A percentile compares a stretch with the other conserved stretches of the same genome.
These are phyloP conservation scores for Ageneiosus marmoratus DNA, from an alignment of 2,113 vertebrate species.

Conservation along the genomic window DNA sequence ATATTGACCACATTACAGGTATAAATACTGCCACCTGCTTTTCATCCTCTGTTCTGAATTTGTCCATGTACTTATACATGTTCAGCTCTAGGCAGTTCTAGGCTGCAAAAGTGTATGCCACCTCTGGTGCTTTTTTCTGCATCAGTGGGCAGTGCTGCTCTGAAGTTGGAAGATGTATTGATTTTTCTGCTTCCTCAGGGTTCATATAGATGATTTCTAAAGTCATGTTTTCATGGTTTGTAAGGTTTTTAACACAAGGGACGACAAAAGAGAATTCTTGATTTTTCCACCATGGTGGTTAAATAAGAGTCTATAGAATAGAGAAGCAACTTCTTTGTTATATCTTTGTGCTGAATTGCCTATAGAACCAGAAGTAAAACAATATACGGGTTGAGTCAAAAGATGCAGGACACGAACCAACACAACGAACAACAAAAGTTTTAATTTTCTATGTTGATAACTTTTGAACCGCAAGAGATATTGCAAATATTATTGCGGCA, in stretches of 20 bases:
- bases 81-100: background rate
- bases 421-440: no score
- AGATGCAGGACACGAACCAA: no score
- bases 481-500: no score
- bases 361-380: no score
- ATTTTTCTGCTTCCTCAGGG: conserved; percentile 25
- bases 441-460: no score
- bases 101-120: background rate
- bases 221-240: background rate
- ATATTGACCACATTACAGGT: background rate
- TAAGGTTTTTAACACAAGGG: background rate
- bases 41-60: background rate
- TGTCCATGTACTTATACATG: background rate
- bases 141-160: conserved; percentile 11
- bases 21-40: background rate
- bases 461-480: no score
- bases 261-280: background rate
- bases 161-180: conserved; percentile 44
- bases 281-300: background rate
- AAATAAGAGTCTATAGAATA: background rate
- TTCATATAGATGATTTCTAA: background rate
- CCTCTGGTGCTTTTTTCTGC: background rate
- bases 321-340: background rate
- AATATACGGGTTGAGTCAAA: no score
- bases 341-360: no score